Percentiles rank a stretch among this genome's conserved stretches.
phyloP scores from a whole-genome alignment of 2,113 vertebrate species.

The Chlamydotis undulata region DNA sequence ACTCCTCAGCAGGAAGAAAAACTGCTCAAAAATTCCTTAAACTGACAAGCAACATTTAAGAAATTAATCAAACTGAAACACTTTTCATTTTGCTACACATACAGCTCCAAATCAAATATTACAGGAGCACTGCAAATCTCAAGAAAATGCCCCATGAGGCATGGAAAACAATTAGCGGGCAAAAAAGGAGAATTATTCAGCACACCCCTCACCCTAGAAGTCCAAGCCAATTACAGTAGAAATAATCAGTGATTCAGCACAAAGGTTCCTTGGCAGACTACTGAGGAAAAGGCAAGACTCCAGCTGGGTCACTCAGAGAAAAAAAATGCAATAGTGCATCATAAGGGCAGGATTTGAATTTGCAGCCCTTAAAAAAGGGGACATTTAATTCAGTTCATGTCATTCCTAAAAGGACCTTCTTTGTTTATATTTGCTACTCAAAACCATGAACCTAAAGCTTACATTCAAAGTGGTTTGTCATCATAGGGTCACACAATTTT shows the following conservation, averaged over 20 bases:
- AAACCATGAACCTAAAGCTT: not conserved
- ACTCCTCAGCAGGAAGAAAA: not conserved
- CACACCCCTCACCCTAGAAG: constrained; percentile 32
- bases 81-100: not conserved
- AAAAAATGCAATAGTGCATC: constrained; percentile 47
- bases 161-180: constrained; percentile 52
- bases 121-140: constrained; percentile 1
- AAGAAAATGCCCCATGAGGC: constrained; percentile 27
- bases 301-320: constrained; percentile 62
- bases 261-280: constrained; percentile 62
- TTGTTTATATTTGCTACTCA: not conserved
- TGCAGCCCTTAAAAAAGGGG: not conserved
- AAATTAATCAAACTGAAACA: not conserved
- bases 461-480: not conserved
- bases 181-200: constrained; percentile 48
- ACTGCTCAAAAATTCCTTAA: not conserved
- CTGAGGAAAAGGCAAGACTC: constrained; percentile 58
- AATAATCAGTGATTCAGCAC: constrained; percentile 64
- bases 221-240: constrained; percentile 64
- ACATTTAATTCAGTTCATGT: not conserved
- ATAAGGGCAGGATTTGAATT: constrained; percentile 37
- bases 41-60: not conserved
- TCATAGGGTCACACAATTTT: not conserved
- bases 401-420: not conserved
- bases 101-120: constrained; percentile 19